Base-by-base conservation (phyloP, 2,113 vertebrate genomes). In the Stegostoma tigrinum region DNA sequence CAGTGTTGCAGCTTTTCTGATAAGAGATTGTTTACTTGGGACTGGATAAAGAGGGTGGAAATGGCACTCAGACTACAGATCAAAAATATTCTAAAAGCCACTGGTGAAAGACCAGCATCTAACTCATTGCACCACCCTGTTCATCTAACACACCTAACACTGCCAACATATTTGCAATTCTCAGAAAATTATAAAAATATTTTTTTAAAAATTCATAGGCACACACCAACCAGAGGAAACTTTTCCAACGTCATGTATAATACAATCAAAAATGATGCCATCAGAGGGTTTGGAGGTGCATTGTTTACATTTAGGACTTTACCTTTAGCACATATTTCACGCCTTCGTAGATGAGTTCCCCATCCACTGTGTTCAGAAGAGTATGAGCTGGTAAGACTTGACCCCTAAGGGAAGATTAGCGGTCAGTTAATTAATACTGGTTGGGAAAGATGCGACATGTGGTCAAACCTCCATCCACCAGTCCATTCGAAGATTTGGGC, bases 301-400 rank as follows among this genome's bases (percentile, higher is more conserved):
- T 19, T 38, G 30, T 66, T 19, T 21, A 23, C 61, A 93, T 67
- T 67, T 66, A 52, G 42, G 68, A 95, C 30, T 48, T 94, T 98
- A 98, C 98, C 97, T 99, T 99, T 96, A 99, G 97, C 91, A 98
- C 98, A 0, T 99, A 99, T 34, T 99, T 99, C n/a, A 97, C 97
- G 7, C 98, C 99, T 96, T 99, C 99, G 34, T 99, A 99, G 96
- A 99, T 99, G 96, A 99, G 98, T 96, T 99, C 99, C 96, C 98
- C 98, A 27, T 99, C 98, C 96, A 99, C 99, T 0, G 98, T 99
- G 97, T 99, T 99, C 55, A 99, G 97, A 52, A 99, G 98, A 0
- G 99, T 99, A 97, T 99, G 99, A 23, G 99, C 99, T 93, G 99
- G 98, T 86, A 99, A 98, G 78, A 99, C 99, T 52, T 99, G 99